These are phyloP conservation scores for Xenopus petersii DNA, from an alignment of 2,797 vertebrate species.

Conservation along the genomic window DNA sequence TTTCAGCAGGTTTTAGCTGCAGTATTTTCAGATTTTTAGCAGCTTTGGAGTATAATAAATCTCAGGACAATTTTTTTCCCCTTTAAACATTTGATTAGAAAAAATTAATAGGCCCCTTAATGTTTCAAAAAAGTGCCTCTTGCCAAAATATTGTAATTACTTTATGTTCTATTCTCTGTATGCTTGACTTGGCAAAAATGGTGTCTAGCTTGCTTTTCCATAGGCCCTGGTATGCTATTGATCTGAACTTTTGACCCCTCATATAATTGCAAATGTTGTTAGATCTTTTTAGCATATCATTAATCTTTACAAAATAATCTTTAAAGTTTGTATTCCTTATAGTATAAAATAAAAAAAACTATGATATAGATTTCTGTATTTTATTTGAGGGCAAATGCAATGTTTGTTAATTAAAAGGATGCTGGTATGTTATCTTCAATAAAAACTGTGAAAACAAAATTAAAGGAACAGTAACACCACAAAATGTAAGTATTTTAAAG, in stretches of 20 bases:
- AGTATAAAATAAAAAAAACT: background rate
- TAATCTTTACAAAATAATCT: constrained; percentile 17
- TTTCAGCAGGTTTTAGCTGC: too few relatives aligned
- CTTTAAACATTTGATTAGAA: too few relatives aligned
- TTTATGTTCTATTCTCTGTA: background rate
- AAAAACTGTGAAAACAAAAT: too few relatives aligned
- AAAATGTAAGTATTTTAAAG: too few relatives aligned
- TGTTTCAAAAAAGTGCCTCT: too few relatives aligned
- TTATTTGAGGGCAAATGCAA: background rate
- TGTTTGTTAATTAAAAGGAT: background rate
- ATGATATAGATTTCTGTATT: constrained; percentile 5
- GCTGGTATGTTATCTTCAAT: background rate
- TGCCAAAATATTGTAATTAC: too few relatives aligned
- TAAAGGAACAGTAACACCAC: too few relatives aligned
- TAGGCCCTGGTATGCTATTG: constrained; percentile 4
- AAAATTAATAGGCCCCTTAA: too few relatives aligned
- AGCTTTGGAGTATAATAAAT: too few relatives aligned
- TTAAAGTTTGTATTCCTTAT: background rate
- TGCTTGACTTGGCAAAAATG: background rate
- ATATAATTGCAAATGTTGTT: constrained; percentile 17
- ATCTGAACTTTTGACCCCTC: constrained; percentile 5
- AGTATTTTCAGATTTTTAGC: too few relatives aligned
- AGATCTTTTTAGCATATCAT: constrained; percentile 16
- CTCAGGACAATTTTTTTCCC: too few relatives aligned
- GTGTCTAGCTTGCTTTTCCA: background rate